These are phyloP conservation scores for Xiphophorus hellerii DNA, from an alignment of 2,113 vertebrate species.

Conservation along the genomic window DNA sequence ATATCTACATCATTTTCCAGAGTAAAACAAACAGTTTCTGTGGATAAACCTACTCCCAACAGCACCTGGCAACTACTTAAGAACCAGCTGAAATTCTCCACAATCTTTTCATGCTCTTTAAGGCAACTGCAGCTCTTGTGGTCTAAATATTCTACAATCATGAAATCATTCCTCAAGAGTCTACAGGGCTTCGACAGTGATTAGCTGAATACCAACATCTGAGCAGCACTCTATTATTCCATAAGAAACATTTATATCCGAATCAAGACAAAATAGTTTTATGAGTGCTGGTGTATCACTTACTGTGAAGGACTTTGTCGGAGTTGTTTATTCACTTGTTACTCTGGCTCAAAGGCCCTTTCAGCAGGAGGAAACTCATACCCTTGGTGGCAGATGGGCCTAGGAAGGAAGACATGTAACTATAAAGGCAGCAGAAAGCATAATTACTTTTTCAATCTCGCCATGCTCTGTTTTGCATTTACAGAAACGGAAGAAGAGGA, in stretches of 20 bases:
- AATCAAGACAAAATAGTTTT: constrained; percentile 10
- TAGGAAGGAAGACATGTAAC: constrained; percentile 64
- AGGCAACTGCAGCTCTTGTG: constrained; percentile 1
- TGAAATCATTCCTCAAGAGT: constrained; percentile 3
- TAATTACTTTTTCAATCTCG: constrained; percentile 52
- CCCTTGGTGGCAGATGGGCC: constrained; percentile 62
- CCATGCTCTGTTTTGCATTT: constrained; percentile 38
- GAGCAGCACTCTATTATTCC: constrained; percentile 28
- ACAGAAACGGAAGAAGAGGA: constrained; percentile 56
- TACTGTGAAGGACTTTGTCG: constrained; percentile 38
- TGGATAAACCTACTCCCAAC: not conserved
- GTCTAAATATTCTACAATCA: constrained; percentile 6
- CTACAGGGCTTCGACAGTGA: not conserved
- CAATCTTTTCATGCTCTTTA: not conserved
- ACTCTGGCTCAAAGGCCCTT: constrained; percentile 52
- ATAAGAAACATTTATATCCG: constrained; percentile 8
- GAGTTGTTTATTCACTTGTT: constrained; percentile 50
- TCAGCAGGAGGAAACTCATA: constrained; percentile 41
- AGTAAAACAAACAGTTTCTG: not conserved
- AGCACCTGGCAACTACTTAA: not conserved
- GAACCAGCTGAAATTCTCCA: not conserved
- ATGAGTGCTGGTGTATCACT: constrained; percentile 16
- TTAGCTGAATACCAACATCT: constrained; percentile 40
- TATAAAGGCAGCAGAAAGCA: constrained; percentile 42
- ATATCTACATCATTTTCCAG: not conserved